Evolutionary conservation across 2,888 invertebrate genomes (phyloP), one percentile per base, ranked within the genome.

Genomic region (Drosophila meridiana): DNA sequence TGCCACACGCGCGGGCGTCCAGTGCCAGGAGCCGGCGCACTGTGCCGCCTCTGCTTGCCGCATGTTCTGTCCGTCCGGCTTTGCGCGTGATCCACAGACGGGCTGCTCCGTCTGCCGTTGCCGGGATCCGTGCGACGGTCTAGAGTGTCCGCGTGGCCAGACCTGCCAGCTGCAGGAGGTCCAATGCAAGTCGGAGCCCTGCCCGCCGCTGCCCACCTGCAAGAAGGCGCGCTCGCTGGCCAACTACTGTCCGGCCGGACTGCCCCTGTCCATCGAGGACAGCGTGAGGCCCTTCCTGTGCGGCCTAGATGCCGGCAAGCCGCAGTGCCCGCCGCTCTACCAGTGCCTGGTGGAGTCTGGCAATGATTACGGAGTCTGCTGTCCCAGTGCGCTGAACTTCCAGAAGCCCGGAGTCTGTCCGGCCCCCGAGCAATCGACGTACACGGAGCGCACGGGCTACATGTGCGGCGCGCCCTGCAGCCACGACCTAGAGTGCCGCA

Each of bases 341-440:
- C 95, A 95, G 87, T 97, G 97, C 91, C 94, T 96, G 69, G 96
- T 97, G 9, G 96, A 97, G 88, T 94, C 92, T 94, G 96, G 96
- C 78, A 96, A 97, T 89, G 97, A 97, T 90, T 97, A 97, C 89
- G 97, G 97, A 0, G 97, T 97, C 14, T 97, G 97, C 91, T 97
- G 97, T 88, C 97, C 97, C 53, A 96, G 96, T 5, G 96, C 96
- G 0, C 90, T 96, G 69, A 95, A 95, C 85, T 95, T 97, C 59
- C 95, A 96, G 85, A 96, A 97, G 91, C 95, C 97, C 0, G 97
- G 97, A 2, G 94, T 95, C 3, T 97, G 97, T 90, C 97, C 97
- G 0, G 93, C 93, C 0, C 93, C 93, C 34, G 92, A 94, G 0
- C 92, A 93, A 20, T 88, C 92, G 14, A 89, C 92, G 0, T 91